Percentiles rank a stretch among this genome's conserved stretches.
These are phyloP conservation scores for Drosophila meridionalis DNA, from an alignment of 2,888 invertebrate genomes.

Conservation along the genomic window DNA sequence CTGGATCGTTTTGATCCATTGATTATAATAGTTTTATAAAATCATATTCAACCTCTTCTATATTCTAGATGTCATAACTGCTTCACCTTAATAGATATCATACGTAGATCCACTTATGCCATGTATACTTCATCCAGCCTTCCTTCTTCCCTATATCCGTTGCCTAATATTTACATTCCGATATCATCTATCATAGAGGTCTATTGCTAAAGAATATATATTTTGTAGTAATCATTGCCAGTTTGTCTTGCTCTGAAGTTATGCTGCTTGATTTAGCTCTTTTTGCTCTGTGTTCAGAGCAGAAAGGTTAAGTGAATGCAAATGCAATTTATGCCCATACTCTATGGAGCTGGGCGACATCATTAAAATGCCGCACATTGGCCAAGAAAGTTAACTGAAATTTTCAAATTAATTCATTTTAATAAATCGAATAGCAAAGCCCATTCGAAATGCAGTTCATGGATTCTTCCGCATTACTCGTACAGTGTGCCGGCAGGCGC, in stretches of 20 bases:
- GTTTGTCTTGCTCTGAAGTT: neutral
- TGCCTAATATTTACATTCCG: neutral
- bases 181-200: neutral
- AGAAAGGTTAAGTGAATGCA: conserved; percentile 76
- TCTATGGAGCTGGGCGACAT: conserved; percentile 47
- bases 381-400: conserved; percentile 50
- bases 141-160: too few relatives aligned
- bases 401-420: conserved; percentile 81
- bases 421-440: conserved; percentile 68
- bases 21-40: too few relatives aligned
- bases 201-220: neutral
- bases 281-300: conserved; percentile 28
- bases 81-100: neutral
- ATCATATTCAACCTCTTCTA: too few relatives aligned
- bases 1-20: too few relatives aligned
- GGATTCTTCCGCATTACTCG: conserved; percentile 71
- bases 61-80: neutral
- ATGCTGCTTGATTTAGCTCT: conserved; percentile 22
- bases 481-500: conserved; percentile 26
- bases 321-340: conserved; percentile 65
- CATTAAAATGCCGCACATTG: conserved; percentile 74
- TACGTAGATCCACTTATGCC: neutral
- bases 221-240: neutral
- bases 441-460: conserved; percentile 52
- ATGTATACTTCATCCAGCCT: neutral